A percentile compares a stretch with the other conserved stretches of the same genome.
These are phyloP conservation scores for Iphiclides podalirius DNA, from an alignment of 2,888 invertebrate genomes.

Conservation along the genomic window DNA sequence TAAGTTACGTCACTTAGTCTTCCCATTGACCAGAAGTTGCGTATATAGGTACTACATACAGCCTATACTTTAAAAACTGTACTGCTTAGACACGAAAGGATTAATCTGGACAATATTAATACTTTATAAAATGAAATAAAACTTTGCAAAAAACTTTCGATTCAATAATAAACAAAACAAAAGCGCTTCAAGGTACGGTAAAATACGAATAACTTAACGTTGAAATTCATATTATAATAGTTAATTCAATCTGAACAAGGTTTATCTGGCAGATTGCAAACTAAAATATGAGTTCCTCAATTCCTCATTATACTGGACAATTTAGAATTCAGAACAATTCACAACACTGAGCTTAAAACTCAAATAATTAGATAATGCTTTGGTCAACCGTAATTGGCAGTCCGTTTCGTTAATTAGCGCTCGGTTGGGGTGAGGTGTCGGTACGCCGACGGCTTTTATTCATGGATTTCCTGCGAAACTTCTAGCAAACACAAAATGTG, in stretches of 20 bases:
- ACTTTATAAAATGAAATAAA: no score
- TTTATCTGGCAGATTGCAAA: no score
- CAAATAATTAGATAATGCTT: slow-evolving; percentile 10
- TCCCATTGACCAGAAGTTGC: slow-evolving; percentile 25
- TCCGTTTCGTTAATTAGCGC: slow-evolving; percentile 14
- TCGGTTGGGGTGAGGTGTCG: slow-evolving; percentile 12
- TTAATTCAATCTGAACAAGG: no score
- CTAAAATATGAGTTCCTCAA: no score
- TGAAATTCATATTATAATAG: no score
- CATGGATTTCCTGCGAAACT: neutral
- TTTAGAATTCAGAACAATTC: neutral
- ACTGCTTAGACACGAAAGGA: no score
- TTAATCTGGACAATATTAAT: no score
- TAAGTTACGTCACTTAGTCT: slow-evolving; percentile 34
- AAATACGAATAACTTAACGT: no score
- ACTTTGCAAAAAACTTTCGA: no score
- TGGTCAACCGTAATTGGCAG: slow-evolving; percentile 9
- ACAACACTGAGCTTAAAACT: neutral
- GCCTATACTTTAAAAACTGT: neutral
- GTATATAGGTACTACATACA: neutral
- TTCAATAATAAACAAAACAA: no score
- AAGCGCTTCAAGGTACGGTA: no score
- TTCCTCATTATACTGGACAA: no score
- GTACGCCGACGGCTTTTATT: neutral
- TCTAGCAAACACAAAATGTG: neutral